Evolutionary conservation across 2,113 vertebrate species (phyloP), one percentile per base, ranked within the genome.

Genomic region (Boulengeromyrus knoepffleri): DNA sequence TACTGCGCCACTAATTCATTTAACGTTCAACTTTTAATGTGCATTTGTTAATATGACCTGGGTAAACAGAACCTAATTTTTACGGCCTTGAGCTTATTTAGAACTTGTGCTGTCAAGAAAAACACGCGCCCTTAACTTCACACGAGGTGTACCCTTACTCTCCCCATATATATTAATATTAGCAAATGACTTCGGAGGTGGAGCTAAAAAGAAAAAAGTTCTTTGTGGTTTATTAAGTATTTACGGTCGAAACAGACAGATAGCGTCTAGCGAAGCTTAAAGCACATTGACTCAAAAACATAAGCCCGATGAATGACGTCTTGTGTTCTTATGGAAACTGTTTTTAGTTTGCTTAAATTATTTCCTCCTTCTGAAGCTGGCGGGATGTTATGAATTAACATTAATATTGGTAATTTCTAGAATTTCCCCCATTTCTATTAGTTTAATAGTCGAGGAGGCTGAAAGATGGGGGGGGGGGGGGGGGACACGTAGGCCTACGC

Each of bases 101-200:
- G 88, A 88, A 50, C 74, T 39, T 3, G 89, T 17, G 77, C 36
- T 27, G 77, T 62, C 52, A 90, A 90, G 39, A 10, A 90, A 58
- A 85, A 53, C 50, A n/a, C 27, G 24, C 45, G 80, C 36, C 15
- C 31, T 2, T 42, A 66, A 58, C 58, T 49, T 39, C 42, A 49
- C 45, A 70, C 17, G 46, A 85, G 56, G 86, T 85, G 66, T 90
- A 53, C 39, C 74, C 49, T 84, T 87, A 45, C 46, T 27, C 80
- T 47, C 84, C 46, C 5, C 56, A 52, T 36, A 84, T 36, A 84
- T 50, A 36, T 21, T 39, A 27, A 90, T 46, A 42, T 27, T 45
- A 45, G 39, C 12, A 70, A 56, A 50, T 49, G 45, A 74, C 19
- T 62, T 52, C 42, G 36, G 84, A n/a, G 89, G 52, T 46, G 46